These are phyloP conservation scores for Cylindroiulus punctatus DNA, from an alignment of 2,888 invertebrate genomes.

Conservation along the genomic window DNA sequence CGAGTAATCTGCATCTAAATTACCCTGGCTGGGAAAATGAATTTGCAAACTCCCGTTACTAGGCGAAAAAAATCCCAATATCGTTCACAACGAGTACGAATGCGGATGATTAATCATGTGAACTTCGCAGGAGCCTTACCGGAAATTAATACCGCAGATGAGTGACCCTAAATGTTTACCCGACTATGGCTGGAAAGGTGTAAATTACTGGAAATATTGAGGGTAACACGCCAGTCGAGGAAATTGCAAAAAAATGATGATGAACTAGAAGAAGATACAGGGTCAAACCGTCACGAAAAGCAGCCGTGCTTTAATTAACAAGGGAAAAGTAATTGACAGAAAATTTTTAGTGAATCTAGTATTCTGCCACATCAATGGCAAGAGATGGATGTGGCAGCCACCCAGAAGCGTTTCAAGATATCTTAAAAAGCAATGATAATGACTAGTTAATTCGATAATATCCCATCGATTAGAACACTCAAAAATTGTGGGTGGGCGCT, in stretches of 20 bases:
- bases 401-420: too few species aligned
- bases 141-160: conserved; percentile 43
- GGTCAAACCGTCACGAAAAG: not conserved
- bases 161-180: not conserved
- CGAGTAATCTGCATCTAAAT: conserved; percentile 22
- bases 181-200: not conserved
- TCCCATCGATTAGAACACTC: not conserved
- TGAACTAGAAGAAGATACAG: not conserved
- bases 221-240: not conserved
- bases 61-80: not conserved
- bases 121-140: conserved; percentile 3
- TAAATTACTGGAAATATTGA: not conserved
- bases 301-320: not conserved
- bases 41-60: conserved; percentile 26
- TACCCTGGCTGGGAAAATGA: not conserved
- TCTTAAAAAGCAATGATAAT: not conserved
- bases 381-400: too few species aligned
- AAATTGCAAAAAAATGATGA: conserved; percentile 20
- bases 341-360: not conserved
- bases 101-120: conserved; percentile 30
- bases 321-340: not conserved
- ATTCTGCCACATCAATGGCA: not conserved
- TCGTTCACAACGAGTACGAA: not conserved
- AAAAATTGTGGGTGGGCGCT: not conserved
- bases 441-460: not conserved